Percentiles rank a stretch among this genome's conserved stretches.
These are phyloP conservation scores for Leptoteleia sp. DNA, from an alignment of 1,140 invertebrate genomes.

Conservation along the genomic window DNA sequence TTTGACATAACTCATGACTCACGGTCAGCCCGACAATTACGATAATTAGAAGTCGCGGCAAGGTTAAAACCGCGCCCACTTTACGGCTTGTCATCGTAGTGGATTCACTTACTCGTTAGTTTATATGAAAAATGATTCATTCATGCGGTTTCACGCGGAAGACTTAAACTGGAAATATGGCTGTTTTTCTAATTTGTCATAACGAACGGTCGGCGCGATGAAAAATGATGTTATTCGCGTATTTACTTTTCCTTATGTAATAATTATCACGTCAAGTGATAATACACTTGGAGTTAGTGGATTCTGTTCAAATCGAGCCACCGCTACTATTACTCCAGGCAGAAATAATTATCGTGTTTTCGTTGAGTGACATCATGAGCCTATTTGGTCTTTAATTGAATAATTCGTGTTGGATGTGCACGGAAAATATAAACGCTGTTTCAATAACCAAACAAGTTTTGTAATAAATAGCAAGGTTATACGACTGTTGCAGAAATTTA, in stretches of 20 bases:
- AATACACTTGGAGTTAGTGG: no score
- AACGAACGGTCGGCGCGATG: neutral
- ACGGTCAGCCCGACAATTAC: slow-evolving; percentile 64
- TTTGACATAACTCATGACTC: slow-evolving; percentile 65
- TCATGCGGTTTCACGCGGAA: slow-evolving; percentile 36
- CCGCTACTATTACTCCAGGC: no score
- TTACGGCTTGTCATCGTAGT: slow-evolving; percentile 10
- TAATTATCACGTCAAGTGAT: neutral
- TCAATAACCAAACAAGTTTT: no score
- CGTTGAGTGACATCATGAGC: no score
- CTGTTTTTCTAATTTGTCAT: slow-evolving; percentile 23
- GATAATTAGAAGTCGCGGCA: slow-evolving; percentile 68
- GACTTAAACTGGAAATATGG: slow-evolving; percentile 28
- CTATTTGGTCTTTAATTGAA: no score
- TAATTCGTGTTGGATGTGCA: no score
- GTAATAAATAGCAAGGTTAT: no score
- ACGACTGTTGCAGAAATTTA: no score
- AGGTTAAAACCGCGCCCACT: slow-evolving; percentile 70
- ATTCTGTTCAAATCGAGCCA: no score
- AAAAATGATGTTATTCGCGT: slow-evolving; percentile 5
- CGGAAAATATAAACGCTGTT: no score
- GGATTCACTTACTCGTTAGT: slow-evolving; percentile 30
- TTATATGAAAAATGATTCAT: slow-evolving; percentile 36
- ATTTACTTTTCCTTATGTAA: slow-evolving; percentile 11
- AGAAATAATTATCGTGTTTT: no score